Percentiles rank a stretch among this genome's conserved stretches.
Conservation (phyloP, 2,888 invertebrate species). For the Temnothorax rugatulus region DNA sequence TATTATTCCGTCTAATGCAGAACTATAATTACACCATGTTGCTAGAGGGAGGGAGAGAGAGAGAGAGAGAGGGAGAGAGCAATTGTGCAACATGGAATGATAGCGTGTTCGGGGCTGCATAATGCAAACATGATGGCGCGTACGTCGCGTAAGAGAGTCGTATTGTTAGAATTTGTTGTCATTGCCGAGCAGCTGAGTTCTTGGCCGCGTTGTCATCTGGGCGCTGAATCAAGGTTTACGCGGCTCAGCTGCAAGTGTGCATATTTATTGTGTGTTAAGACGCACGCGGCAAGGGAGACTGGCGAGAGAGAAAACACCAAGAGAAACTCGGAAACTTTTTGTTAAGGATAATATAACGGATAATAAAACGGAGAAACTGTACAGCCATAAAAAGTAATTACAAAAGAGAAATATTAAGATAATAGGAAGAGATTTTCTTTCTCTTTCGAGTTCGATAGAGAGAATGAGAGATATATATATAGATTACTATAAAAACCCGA, state of each 20-base stretch:
- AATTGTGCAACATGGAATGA: constrained; percentile 13
- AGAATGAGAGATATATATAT: background rate
- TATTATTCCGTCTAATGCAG: constrained; percentile 12
- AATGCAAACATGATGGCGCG: constrained; percentile 21
- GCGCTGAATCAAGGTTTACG: constrained; percentile 23
- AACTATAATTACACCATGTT: constrained; percentile 42
- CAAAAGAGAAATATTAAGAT: background rate
- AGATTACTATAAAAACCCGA: background rate
- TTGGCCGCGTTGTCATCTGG: constrained; percentile 18
- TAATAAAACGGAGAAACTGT: background rate
- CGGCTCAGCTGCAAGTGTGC: background rate
- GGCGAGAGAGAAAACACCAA: background rate
- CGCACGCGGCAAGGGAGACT: background rate
- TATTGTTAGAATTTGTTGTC: constrained; percentile 33
- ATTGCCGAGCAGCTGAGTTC: constrained; percentile 24
- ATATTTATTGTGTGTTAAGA: constrained; percentile 25
- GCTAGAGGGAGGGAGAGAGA: background rate
- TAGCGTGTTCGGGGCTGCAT: constrained; percentile 16
- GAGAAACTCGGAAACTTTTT: background rate
- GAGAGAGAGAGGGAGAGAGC: background rate
- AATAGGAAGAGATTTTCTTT: background rate
- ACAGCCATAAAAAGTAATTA: background rate
- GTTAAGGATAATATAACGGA: background rate
- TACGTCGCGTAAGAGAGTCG: constrained; percentile 3
- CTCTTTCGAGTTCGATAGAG: background rate